These are phyloP conservation scores for Pseudorasbora parva DNA, from an alignment of 2,113 vertebrate genomes.

Conservation along the genomic window DNA sequence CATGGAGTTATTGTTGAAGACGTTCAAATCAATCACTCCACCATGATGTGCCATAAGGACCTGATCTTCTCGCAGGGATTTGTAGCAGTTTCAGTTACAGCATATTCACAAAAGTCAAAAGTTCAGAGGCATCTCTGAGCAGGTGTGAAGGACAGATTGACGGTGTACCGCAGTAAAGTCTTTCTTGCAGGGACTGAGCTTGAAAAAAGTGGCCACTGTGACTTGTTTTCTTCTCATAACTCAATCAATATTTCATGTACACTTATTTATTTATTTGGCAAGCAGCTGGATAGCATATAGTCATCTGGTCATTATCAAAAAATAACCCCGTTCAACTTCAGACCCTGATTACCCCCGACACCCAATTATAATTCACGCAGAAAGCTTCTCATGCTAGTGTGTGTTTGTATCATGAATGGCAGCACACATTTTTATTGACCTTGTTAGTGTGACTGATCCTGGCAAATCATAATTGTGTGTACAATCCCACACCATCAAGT, in stretches of 20 bases:
- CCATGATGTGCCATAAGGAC: background rate
- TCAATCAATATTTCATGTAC: background rate
- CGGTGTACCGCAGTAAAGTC: background rate
- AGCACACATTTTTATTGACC: background rate
- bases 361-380: background rate
- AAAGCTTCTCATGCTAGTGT: background rate
- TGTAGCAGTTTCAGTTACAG: conserved; percentile 21
- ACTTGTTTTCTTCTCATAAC: background rate
- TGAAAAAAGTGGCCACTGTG: background rate
- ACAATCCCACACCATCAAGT: background rate
- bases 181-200: background rate
- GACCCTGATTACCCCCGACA: no score
- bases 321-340: background rate
- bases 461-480: background rate
- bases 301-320: background rate
- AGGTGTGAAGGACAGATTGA: conserved; percentile 13
- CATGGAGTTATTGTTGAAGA: conserved; percentile 24
- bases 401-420: background rate
- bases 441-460: background rate
- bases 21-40: conserved; percentile 24
- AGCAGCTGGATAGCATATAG: background rate
- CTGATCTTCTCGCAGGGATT: background rate
- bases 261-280: background rate
- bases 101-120: conserved; percentile 15
- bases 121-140: background rate